These are phyloP conservation scores for Volucella inanis DNA, from an alignment of 2,888 invertebrate genomes.

Conservation along the genomic window DNA sequence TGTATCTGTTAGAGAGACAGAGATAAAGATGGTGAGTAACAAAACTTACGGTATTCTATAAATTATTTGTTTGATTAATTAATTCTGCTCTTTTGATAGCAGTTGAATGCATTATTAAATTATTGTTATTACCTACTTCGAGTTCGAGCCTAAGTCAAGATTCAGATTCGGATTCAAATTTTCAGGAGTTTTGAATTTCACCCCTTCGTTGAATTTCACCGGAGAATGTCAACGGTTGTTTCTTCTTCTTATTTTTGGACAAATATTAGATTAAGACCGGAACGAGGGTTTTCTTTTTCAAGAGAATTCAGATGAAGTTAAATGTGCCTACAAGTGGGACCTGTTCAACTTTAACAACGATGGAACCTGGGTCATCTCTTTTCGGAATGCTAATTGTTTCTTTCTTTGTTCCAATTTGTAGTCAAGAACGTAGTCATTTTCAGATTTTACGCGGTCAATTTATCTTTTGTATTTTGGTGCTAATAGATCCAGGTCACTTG, in stretches of 20 bases:
- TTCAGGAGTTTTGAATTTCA: neutral
- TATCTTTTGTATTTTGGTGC: too few relatives aligned
- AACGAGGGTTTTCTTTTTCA: slow-evolving; percentile 15
- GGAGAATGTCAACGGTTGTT: slow-evolving; percentile 59
- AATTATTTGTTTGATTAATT: slow-evolving; percentile 73
- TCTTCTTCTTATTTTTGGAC: slow-evolving; percentile 29
- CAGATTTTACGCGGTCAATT: too few relatives aligned
- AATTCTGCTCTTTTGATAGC: slow-evolving; percentile 64
- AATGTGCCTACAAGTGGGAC: too few relatives aligned
- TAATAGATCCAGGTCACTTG: too few relatives aligned
- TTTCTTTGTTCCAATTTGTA: too few relatives aligned
- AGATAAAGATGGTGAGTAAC: slow-evolving; percentile 14
- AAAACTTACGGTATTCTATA: slow-evolving; percentile 39
- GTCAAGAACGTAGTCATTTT: too few relatives aligned
- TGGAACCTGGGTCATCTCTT: slow-evolving; percentile 21
- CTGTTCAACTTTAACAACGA: slow-evolving; percentile 7
- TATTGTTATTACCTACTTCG: slow-evolving; percentile 65
- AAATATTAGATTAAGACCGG: slow-evolving; percentile 56
- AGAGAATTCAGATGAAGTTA: slow-evolving; percentile 54
- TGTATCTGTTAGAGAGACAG: slow-evolving; percentile 5
- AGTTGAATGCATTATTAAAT: slow-evolving; percentile 73
- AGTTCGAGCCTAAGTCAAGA: neutral
- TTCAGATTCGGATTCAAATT: neutral
- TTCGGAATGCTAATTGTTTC: neutral
- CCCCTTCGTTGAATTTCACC: slow-evolving; percentile 20